Conservation (phyloP, 2,113 vertebrate genomes). For the Stercorarius parasiticus region DNA sequence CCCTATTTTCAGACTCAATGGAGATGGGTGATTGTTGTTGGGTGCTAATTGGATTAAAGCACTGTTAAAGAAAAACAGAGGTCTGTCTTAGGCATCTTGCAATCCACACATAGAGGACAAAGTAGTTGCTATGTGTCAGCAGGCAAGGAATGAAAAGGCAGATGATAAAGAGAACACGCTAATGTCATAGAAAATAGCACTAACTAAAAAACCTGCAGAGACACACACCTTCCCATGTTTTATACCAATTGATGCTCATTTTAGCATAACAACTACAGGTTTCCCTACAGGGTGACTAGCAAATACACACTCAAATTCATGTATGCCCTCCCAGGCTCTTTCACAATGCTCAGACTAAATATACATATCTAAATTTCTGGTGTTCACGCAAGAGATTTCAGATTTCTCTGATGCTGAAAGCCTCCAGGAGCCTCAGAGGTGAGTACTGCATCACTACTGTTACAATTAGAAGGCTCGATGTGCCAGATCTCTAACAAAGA, state of each 20-base stretch:
- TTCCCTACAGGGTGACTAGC: neutral
- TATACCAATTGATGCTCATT: neutral
- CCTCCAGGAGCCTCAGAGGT: neutral
- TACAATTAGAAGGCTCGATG: neutral
- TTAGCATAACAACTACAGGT: neutral
- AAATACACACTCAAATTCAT: accelerated
- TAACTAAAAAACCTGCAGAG: neutral
- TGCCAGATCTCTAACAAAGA: neutral
- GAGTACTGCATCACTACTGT: accelerated
- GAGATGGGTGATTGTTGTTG: neutral
- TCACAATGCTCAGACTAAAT: neutral
- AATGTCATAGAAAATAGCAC: neutral
- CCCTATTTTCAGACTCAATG: neutral
- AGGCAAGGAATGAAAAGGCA: neutral
- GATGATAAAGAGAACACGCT: neutral
- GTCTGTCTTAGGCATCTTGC: neutral
- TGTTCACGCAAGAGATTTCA: neutral
- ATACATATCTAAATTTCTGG: neutral
- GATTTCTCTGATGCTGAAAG: neutral
- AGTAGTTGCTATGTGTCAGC: neutral
- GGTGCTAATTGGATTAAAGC: neutral
- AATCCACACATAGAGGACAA: neutral
- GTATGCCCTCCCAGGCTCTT: neutral
- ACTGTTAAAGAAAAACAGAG: neutral
- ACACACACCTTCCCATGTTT: neutral